phyloP scores from a whole-genome alignment of 2,797 vertebrate species.

The Clamator glandarius region DNA sequence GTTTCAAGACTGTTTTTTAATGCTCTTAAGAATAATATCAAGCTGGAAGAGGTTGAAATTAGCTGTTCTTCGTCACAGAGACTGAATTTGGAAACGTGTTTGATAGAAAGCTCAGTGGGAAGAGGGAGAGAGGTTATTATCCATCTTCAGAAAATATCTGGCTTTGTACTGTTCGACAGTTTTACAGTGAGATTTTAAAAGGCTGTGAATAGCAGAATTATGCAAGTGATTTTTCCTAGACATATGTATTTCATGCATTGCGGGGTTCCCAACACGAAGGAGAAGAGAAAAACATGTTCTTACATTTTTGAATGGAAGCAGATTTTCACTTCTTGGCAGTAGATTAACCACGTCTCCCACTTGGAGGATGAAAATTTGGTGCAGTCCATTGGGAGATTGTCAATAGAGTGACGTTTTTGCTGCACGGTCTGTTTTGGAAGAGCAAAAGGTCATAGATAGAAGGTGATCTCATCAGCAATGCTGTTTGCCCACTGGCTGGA shows the following conservation, averaged over 20 bases:
- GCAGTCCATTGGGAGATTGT: neutral
- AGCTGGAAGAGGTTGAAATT: neutral
- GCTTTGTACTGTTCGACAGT: neutral
- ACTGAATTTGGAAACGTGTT: neutral
- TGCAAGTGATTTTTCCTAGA: slow-evolving; percentile 21
- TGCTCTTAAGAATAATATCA: neutral
- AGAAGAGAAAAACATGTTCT: neutral
- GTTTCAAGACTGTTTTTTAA: neutral
- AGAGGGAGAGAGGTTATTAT: slow-evolving; percentile 10
- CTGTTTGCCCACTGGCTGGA: neutral
- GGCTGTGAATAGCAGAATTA: neutral
- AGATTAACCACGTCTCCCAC: neutral
- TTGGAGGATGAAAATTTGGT: neutral
- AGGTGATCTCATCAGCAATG: neutral
- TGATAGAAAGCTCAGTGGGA: neutral
- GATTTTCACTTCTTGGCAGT: neutral
- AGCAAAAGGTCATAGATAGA: neutral
- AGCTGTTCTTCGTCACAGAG: neutral
- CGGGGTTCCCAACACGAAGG: neutral
- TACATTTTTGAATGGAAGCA: neutral
- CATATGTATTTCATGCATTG: neutral
- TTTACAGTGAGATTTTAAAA: neutral
- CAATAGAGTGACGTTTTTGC: neutral
- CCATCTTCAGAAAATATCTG: neutral
- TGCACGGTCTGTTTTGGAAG: neutral